Conservation (phyloP, 2,113 vertebrate genomes). For the Lophotis ruficrista region DNA sequence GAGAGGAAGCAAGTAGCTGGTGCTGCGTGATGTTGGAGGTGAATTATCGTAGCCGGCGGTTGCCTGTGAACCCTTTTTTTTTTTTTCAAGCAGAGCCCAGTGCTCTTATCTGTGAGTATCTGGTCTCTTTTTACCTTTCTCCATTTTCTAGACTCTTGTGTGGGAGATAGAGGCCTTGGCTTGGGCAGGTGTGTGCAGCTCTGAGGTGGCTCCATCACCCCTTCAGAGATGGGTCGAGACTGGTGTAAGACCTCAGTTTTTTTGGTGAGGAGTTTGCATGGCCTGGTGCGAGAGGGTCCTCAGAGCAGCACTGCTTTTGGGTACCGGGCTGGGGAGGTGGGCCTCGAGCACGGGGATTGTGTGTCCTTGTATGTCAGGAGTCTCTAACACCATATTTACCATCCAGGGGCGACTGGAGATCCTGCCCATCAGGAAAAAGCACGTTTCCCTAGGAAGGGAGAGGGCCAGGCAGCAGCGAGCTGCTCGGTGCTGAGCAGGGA, state of each 20-base stretch:
- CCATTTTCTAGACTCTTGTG: neutral
- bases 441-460: neutral
- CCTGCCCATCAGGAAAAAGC: neutral
- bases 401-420: neutral
- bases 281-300: neutral
- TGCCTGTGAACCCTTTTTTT: neutral
- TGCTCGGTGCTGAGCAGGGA: neutral
- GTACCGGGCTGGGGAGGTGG: neutral
- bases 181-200: neutral
- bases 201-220: neutral
- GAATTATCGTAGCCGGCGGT: fast-evolving
- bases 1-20: neutral
- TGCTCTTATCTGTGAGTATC: neutral
- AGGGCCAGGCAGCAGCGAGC: neutral
- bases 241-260: neutral
- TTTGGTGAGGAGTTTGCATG: neutral
- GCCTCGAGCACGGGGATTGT: too few relatives aligned
- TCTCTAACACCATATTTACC: neutral
- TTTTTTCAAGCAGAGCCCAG: neutral
- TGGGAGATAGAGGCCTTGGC: neutral
- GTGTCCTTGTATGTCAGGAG: neutral
- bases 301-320: neutral
- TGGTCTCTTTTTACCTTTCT: neutral
- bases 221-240: neutral
- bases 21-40: neutral